Evolutionary conservation across 2,888 invertebrate species (phyloP).

Genomic region (Capitulum mitella): DNA sequence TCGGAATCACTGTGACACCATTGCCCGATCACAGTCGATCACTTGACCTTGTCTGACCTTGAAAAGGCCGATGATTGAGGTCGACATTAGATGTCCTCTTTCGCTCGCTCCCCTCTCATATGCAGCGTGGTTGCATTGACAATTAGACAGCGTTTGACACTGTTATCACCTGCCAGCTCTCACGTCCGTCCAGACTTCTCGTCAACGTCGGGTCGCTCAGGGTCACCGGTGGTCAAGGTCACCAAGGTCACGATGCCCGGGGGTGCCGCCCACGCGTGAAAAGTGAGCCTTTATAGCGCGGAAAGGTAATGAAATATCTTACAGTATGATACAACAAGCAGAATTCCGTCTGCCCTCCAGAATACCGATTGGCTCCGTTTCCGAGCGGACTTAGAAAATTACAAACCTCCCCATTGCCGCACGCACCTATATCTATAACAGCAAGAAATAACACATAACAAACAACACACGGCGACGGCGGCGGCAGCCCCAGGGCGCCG

Average conservation of each 20-base stretch:
- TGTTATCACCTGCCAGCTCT: conserved; percentile 1
- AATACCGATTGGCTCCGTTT: neutral
- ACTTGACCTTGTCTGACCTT: conserved; percentile 19
- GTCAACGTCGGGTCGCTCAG: neutral
- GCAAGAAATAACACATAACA: conserved; percentile 22
- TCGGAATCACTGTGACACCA: neutral
- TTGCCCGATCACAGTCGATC: neutral
- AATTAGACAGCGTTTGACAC: conserved; percentile 19
- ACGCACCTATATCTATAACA: conserved; percentile 11
- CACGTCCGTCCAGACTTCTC: neutral
- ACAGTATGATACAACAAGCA: conserved; percentile 13
- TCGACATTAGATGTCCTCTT: conserved; percentile 14
- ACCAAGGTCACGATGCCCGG: neutral
- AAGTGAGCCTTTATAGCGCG: neutral
- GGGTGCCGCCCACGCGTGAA: neutral
- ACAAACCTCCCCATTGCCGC: neutral
- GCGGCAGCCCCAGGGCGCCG: neutral
- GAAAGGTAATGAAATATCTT: conserved; percentile 8
- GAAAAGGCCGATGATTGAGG: neutral
- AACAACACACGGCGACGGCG: neutral
- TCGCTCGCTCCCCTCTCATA: neutral
- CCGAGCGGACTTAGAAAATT: neutral
- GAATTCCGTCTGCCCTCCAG: neutral
- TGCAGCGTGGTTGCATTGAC: neutral
- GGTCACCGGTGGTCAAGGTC: neutral